A percentile compares a stretch with the other conserved stretches of the same genome.
Evolutionary conservation across 2,797 vertebrate genomes (phyloP).

Genomic region (Rhinogobio ventralis): DNA sequence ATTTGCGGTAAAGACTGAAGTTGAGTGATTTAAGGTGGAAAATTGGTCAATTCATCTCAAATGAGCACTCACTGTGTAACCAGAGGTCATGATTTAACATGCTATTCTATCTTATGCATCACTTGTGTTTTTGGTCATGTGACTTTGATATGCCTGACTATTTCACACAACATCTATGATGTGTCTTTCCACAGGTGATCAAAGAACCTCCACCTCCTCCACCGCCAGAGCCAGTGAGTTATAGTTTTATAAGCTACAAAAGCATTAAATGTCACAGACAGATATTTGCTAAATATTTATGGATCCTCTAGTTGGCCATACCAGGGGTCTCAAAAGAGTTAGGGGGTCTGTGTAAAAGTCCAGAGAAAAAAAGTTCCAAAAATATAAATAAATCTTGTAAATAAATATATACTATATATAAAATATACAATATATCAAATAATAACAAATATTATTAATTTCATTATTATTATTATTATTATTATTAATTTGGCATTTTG

Average conservation of each 20-base stretch:
- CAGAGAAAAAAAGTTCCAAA: background rate
- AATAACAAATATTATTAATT: background rate
- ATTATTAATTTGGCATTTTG: background rate
- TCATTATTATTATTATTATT: background rate
- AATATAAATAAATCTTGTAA: background rate
- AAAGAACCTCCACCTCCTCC: conserved; percentile 89
- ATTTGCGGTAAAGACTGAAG: background rate
- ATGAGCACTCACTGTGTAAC: background rate
- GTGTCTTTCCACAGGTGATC: conserved; percentile 80
- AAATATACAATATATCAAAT: background rate
- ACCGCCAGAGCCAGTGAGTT: conserved; percentile 87
- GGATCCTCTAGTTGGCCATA: background rate
- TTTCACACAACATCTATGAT: background rate
- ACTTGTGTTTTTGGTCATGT: background rate
- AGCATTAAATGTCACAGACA: background rate
- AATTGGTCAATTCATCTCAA: background rate
- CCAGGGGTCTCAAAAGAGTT: background rate
- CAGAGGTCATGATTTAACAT: conserved; percentile 11
- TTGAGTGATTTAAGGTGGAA: conserved; percentile 35
- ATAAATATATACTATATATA: background rate
- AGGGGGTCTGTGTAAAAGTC: background rate
- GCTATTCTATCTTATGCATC: background rate
- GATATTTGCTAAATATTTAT: background rate
- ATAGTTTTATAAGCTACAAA: background rate
- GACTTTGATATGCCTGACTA: conserved; percentile 19